Base-by-base conservation (phyloP, 2,113 vertebrate genomes). In the Brachirus orientalis region DNA sequence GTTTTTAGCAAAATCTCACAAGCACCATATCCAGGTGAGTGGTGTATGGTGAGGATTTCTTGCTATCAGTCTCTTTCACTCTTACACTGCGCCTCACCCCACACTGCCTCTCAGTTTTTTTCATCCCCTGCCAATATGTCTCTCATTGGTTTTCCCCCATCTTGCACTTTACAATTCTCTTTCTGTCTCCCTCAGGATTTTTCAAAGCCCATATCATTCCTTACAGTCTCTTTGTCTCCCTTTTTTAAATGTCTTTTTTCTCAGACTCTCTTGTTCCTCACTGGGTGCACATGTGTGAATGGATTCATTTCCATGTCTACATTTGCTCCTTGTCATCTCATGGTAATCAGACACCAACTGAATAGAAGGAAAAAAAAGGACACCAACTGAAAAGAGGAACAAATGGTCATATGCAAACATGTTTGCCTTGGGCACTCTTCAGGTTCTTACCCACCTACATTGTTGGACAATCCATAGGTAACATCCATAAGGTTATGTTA, bases 21-120 rank as follows among this genome's bases (percentile, higher is more conserved):
- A 90, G 87, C 85, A 86, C 77, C 73, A 79, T 83, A 88, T 92
- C 87, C 88, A 91, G 90, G 91, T 92, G 88, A 88, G 88, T 75
- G 67, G 75, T 80, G 82, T 82, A 83, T 70, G 86, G 83, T 80
- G 79, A 89, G 82, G 90, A 89, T 88, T 87, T 89, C 79, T 86
- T 83, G 82, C 76, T 77, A 88, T 90, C 86, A 87, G 80, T 90
- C 80, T 88, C 83, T 85, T 84, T 84, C 80, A 75, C 68, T 85
- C 79, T 56, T 53, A 38, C 69, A 37, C 69, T 88, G 61, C 75
- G 75, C 69, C 77, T 62, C 59, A 67, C 63, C 70, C 69, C 51
- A 17, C 78, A 79, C 64, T 48, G 3, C 69, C 69, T 61, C 73
- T 62, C 67, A 20, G 59, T 59, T 68, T 64, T 81, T 86, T 83